Percentiles rank a stretch among this genome's conserved stretches.
Conservation (phyloP, 2,888 invertebrate species). For the Dicyrtomina minuta region DNA sequence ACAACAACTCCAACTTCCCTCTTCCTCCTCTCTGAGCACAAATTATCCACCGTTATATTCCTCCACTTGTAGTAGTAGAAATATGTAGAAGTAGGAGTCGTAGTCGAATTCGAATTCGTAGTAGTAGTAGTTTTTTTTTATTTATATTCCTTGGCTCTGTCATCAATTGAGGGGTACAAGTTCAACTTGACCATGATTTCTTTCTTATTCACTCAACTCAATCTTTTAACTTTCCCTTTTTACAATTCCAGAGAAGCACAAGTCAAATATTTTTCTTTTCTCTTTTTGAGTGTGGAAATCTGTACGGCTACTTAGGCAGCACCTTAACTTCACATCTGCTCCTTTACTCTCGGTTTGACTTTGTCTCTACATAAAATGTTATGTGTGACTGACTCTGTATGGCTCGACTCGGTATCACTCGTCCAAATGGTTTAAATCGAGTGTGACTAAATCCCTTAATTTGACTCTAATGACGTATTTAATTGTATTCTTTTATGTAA, state of each 20-base stretch:
- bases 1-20: background rate
- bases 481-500: too few species aligned
- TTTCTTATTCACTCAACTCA: background rate
- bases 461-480: too few species aligned
- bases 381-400: too few species aligned
- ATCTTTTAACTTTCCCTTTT: background rate
- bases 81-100: background rate
- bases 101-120: too few species aligned
- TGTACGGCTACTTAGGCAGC: background rate
- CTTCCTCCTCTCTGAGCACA: constrained; percentile 22
- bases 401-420: too few species aligned
- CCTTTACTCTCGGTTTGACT: too few species aligned
- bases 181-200: constrained; percentile 4
- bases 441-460: too few species aligned
- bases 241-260: background rate
- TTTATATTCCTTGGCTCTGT: background rate
- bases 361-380: too few species aligned
- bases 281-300: background rate
- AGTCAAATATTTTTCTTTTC: background rate
- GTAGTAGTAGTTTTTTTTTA: background rate
- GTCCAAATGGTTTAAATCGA: too few species aligned
- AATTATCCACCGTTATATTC: background rate
- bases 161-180: background rate
- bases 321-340: too few species aligned
- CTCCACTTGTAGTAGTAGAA: background rate